Percentiles rank a stretch among this genome's conserved stretches.
Conservation (phyloP, 1,140 invertebrate genomes). For the Aplysia californica region DNA sequence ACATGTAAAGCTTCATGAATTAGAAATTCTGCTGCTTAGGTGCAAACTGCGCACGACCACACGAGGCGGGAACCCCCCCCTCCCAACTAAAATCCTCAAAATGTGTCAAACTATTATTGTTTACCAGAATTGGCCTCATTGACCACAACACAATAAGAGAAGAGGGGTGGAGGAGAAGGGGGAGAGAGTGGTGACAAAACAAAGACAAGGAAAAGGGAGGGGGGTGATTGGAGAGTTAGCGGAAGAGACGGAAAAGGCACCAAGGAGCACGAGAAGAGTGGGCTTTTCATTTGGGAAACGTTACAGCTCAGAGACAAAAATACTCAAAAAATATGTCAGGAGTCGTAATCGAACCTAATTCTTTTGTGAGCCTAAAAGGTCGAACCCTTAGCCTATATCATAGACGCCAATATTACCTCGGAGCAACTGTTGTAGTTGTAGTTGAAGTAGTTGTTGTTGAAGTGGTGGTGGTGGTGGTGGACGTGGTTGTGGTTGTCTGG, state of each 20-base stretch:
- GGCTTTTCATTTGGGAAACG: neutral
- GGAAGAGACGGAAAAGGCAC: neutral
- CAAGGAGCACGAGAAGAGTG: neutral
- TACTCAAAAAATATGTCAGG: neutral
- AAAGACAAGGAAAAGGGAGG: neutral
- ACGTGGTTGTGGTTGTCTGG: constrained; percentile 30
- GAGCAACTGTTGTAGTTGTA: constrained; percentile 14
- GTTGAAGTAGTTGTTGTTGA: constrained; percentile 31
- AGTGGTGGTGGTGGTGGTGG: constrained; percentile 35
- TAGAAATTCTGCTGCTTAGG: too few relatives aligned
- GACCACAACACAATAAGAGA: too few relatives aligned
- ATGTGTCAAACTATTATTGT: too few relatives aligned
- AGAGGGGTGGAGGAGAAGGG: too few relatives aligned
- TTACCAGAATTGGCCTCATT: too few relatives aligned
- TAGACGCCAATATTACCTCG: too few relatives aligned
- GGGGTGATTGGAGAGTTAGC: neutral
- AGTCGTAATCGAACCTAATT: neutral
- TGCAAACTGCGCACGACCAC: too few relatives aligned
- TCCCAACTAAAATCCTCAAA: too few relatives aligned
- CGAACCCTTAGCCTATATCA: constrained; percentile 25
- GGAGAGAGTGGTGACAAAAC: neutral
- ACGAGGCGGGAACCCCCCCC: too few relatives aligned
- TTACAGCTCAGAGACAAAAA: neutral
- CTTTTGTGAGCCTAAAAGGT: constrained; percentile 15
- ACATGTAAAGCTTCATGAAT: too few relatives aligned